Conservation (phyloP, 2,888 invertebrate species). For the Lepidonotus clava region DNA sequence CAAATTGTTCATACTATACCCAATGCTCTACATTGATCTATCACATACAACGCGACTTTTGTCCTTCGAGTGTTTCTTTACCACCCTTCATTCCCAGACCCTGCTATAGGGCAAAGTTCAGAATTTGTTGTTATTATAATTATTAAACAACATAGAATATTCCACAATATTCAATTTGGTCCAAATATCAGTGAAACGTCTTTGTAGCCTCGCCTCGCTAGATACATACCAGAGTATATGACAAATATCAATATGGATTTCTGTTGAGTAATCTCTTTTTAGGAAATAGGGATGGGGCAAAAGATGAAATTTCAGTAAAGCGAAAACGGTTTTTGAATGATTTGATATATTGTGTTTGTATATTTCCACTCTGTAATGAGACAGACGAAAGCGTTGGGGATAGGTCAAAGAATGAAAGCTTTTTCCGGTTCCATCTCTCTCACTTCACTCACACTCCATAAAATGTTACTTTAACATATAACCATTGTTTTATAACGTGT, state of each 20-base stretch:
- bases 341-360: too few species aligned
- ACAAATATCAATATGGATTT: conserved; percentile 34
- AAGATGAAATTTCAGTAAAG: not conserved
- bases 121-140: too few species aligned
- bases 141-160: too few species aligned
- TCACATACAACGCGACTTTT: not conserved
- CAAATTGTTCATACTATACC: conserved; percentile 34
- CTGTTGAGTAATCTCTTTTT: not conserved
- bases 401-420: not conserved
- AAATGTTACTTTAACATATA: not conserved
- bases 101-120: too few species aligned
- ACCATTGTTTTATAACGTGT: conserved; percentile 13
- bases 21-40: conserved; percentile 14
- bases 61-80: not conserved
- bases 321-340: not conserved
- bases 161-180: conserved; percentile 6
- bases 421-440: not conserved
- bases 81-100: not conserved
- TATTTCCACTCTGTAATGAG: not conserved
- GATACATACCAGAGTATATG: conserved; percentile 34
- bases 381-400: not conserved
- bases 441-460: not conserved
- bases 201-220: too few species aligned
- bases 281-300: not conserved
- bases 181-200: conserved; percentile 7